Base-by-base conservation (phyloP, 2,888 invertebrate species). In the Torymus auratus region DNA sequence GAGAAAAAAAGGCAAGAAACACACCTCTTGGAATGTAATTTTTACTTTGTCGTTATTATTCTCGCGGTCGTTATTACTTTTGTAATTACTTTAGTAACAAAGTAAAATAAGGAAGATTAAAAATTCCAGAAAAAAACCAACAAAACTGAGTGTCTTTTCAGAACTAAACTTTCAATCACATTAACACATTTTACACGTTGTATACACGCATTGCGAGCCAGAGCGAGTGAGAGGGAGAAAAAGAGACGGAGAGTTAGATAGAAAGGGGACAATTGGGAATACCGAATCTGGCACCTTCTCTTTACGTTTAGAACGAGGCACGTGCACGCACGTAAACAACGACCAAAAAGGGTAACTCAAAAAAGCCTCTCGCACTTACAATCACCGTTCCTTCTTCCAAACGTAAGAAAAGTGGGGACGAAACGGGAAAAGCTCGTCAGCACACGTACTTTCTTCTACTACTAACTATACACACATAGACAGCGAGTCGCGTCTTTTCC, bases 21-120 rank as follows among this genome's bases (percentile, higher is more conserved):
- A 72, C 17, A 67, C 15, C 71, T 78, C 80, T 80, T 81, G 80
- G 75, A 83, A 75, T 83, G 83, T 84, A 82, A 82, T 82, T 84
- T 81, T 84, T 81, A 84, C 73, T 83, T 83, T 81, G 72, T 83
- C 83, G 82, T 84, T 84, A 83, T 80, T 78, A 81, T 78, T 82
- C 73, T 83, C 80, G 80, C 82, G 80, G 74, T 82, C 82, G 82
- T 84, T 83, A 82, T 84, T 83, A 83, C 83, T 83, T 84, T 84
- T 84, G 83, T 84, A 84, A 84, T 83, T 83, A 83, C 83, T 84
- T 84, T 81, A 84, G 80, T 84, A 82, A 84, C 83, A 83, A 84
- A 84, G 83, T 83, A 83, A 83, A 84, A 76, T 73, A 79, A 81
- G 79, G 82, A 82, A 83, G 76, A 83, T 82, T 83, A 78, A 79